Percentiles rank a stretch among this genome's conserved stretches.
Conservation (phyloP, 2,797 vertebrate genomes). For the Chaenodraco wilsoni region DNA sequence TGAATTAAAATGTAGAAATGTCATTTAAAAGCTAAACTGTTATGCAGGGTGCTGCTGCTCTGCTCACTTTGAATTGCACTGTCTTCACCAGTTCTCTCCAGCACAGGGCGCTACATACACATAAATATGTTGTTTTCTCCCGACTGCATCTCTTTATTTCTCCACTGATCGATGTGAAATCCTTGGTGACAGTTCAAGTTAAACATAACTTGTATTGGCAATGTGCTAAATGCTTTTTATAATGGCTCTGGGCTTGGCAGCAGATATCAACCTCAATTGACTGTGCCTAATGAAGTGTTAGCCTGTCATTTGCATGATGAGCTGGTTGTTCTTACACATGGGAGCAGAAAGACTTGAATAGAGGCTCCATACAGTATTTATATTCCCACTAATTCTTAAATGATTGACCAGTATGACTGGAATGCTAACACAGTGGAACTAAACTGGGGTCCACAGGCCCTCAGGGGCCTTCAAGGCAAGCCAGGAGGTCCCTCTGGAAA, state of each 20-base stretch:
- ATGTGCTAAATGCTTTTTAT: slow-evolving; percentile 17
- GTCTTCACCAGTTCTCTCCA: neutral
- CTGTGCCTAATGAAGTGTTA: slow-evolving; percentile 3
- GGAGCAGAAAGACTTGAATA: neutral
- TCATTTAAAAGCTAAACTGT: neutral
- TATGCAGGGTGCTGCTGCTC: neutral
- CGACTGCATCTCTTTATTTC: neutral
- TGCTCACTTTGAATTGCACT: neutral
- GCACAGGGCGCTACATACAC: slow-evolving; percentile 49
- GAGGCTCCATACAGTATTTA: neutral
- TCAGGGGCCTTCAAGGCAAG: neutral
- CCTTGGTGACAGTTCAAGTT: slow-evolving; percentile 32
- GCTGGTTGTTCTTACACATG: slow-evolving; percentile 10
- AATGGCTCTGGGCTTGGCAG: slow-evolving; percentile 16
- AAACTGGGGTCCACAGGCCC: neutral
- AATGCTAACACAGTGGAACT: slow-evolving; percentile 10
- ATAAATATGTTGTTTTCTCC: neutral
- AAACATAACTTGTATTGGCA: slow-evolving; percentile 30
- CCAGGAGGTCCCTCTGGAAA: neutral
- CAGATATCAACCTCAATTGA: slow-evolving; percentile 3
- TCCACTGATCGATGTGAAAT: slow-evolving; percentile 21
- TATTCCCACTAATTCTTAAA: neutral
- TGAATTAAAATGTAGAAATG: neutral
- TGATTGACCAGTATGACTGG: slow-evolving; percentile 1
- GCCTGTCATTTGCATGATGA: slow-evolving; percentile 2